A percentile compares a stretch with the other conserved stretches of the same genome.
Conservation (phyloP, 2,113 vertebrate genomes). For the Elachura formosa region DNA sequence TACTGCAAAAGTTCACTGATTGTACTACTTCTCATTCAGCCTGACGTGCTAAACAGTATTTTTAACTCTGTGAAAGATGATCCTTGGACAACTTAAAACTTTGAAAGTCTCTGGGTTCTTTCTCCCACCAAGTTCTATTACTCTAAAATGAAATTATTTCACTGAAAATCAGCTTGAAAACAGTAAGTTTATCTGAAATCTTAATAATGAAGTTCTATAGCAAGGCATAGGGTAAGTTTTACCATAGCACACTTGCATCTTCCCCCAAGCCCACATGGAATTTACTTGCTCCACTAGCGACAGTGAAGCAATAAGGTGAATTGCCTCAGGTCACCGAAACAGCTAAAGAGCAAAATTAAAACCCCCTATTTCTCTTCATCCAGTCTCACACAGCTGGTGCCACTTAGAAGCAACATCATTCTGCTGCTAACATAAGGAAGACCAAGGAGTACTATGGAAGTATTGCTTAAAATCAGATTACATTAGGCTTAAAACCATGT, state of each 20-base stretch:
- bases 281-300: not conserved
- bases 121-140: not conserved
- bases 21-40: not conserved
- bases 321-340: not conserved
- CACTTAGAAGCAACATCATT: not conserved
- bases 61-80: not conserved
- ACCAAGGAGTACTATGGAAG: not conserved
- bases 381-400: not conserved
- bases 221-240: not conserved
- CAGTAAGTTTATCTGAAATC: not conserved
- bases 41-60: not conserved
- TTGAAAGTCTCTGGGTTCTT: not conserved
- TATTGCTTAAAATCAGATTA: not conserved
- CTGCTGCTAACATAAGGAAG: not conserved
- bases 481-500: not conserved
- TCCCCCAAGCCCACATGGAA: rapidly evolving
- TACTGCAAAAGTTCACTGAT: not conserved
- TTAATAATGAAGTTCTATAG: not conserved
- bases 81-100: not conserved
- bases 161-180: not conserved
- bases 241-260: not conserved
- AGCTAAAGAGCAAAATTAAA: not conserved
- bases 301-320: not conserved
- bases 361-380: not conserved
- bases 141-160: not conserved